Evolutionary conservation across 2,888 invertebrate genomes (phyloP).

Genomic region (Argynnis bischoffii): DNA sequence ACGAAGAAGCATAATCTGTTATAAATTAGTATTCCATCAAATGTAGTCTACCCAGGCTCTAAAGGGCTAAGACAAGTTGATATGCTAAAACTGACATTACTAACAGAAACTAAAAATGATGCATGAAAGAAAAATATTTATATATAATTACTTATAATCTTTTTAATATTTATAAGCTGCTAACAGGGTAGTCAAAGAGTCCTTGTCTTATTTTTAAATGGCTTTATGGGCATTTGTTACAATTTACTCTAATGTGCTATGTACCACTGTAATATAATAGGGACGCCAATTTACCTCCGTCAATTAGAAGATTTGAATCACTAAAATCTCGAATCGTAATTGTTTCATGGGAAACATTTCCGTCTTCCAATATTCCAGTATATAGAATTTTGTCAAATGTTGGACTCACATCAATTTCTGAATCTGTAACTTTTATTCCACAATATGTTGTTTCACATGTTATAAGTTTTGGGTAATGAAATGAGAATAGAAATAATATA

Average conservation of each 20-base stretch:
- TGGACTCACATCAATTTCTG: conserved; percentile 24
- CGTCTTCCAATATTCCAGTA: conserved; percentile 51
- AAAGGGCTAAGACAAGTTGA: background rate
- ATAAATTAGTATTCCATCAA: no score
- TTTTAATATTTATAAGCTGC: no score
- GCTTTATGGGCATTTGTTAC: background rate
- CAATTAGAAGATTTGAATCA: conserved; percentile 50
- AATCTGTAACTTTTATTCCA: background rate
- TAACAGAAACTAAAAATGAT: background rate
- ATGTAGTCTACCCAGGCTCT: no score
- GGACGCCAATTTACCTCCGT: conserved; percentile 1
- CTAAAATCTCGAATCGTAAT: conserved; percentile 53
- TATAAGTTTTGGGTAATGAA: no score
- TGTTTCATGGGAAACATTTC: conserved; percentile 54
- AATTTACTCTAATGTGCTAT: background rate
- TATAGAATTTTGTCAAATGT: conserved; percentile 60
- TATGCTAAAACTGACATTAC: background rate
- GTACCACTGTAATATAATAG: background rate
- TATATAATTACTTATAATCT: no score
- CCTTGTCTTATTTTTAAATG: no score
- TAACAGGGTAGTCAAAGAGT: no score
- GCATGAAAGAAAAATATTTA: no score
- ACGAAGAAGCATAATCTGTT: conserved; percentile 5
- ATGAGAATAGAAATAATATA: no score
- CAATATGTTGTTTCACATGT: no score